Evolutionary conservation across 2,888 invertebrate genomes (phyloP).

Genomic region (Antheraea assamensis): DNA sequence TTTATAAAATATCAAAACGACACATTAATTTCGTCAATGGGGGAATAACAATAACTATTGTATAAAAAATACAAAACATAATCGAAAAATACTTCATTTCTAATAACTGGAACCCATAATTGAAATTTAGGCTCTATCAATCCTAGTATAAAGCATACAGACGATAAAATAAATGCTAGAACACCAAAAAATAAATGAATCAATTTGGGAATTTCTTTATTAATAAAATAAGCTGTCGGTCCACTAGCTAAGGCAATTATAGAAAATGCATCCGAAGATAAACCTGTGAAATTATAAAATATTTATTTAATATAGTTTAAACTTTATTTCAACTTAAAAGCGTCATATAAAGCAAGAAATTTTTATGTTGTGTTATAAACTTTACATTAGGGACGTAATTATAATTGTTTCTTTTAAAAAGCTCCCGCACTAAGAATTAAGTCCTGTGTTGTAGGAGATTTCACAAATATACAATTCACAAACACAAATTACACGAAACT

Average conservation of each 20-base stretch:
- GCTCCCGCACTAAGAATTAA: too few relatives aligned
- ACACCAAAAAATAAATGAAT: constrained; percentile 37
- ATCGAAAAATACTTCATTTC: constrained; percentile 30
- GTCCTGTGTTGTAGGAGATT: too few relatives aligned
- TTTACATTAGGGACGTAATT: too few relatives aligned
- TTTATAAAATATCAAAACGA: constrained; percentile 10
- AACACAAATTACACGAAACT: too few relatives aligned
- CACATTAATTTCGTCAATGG: constrained; percentile 28
- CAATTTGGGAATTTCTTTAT: constrained; percentile 15
- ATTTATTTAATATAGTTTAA: neutral
- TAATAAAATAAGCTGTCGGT: constrained; percentile 19
- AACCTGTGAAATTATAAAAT: constrained; percentile 33
- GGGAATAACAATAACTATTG: constrained; percentile 35
- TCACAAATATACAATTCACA: too few relatives aligned
- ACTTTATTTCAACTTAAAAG: neutral
- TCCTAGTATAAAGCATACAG: constrained; percentile 48
- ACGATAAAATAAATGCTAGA: constrained; percentile 35
- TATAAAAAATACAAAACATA: constrained; percentile 43
- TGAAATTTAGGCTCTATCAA: constrained; percentile 39
- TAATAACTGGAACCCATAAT: constrained; percentile 36
- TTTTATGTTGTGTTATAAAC: neutral
- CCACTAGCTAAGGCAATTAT: constrained; percentile 31
- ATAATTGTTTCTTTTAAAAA: too few relatives aligned
- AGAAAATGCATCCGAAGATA: constrained; percentile 28
- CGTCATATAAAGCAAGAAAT: neutral